Base-by-base conservation (phyloP, 2,113 vertebrate species). In the Sceloporus tristichus region DNA sequence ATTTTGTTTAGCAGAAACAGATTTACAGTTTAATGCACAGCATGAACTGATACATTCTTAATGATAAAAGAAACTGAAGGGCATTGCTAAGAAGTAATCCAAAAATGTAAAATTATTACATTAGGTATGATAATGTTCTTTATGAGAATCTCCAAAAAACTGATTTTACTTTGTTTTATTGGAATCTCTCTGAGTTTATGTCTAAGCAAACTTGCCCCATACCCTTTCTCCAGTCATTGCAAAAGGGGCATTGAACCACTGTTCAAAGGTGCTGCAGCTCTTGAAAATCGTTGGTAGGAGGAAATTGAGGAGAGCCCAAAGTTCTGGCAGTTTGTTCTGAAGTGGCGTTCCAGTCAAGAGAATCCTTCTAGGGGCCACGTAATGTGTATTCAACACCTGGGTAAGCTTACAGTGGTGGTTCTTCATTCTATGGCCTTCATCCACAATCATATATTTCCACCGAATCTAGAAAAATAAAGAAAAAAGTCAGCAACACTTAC, bases 381-480 rank as follows among this genome's bases (percentile, higher is more conserved):
- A 99, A 92, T 99, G 99, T 1, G 99, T 99, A 93, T 99, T 99
- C 91, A 99, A 89, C 95, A 99, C 99, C 94, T 99, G 99, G 23
- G 99, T 99, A 94, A 99, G 95, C 91, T 99, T 99, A 91, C 99
- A 99, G 93, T 99, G 99, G 92, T 99, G 99, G 92, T 99, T 99
- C 96, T 99, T 99, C 99, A 99, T 99, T 27, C 98, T 97, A 94
- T 99, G 98, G 62, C 99, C 99, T 94, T 99, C 99, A 10, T 99
- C 99, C 88, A 99, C 98, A 1, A 99, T 99, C 99, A 99, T 99
- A 93, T 99, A 99, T 93, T 99, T 99, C 99, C 99, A 99, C 86
- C 98, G 98, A 91, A 99, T 99, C 99, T 99, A 91, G 1, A 86
- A 81, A 19, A 84, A 23, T 84, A 4, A 75, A 19, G 87, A 38